Base-by-base conservation (phyloP, 2,113 vertebrate genomes). In the Platichthys flesus region DNA sequence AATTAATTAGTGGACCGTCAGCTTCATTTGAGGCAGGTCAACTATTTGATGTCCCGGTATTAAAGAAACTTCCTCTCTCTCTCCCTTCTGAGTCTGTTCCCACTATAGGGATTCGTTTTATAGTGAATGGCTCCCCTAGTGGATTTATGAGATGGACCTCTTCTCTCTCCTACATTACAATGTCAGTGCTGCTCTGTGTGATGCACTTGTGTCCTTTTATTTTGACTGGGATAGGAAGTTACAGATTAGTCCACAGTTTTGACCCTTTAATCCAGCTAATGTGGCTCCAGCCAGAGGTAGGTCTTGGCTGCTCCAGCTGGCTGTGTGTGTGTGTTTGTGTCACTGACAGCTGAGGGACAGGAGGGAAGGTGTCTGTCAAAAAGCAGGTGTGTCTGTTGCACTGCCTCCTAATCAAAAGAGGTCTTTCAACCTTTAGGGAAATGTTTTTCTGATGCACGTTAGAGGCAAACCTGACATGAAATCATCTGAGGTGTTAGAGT, bases 51-150 rank as follows among this genome's bases (percentile, higher is more conserved):
- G 60, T 51, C 15, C 40, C 37, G 20, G 31, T 31, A 31, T 31
- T 31, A 31, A 7, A 31, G 6, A 35, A 56, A 4, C 16, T 21
- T 52, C 3, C 8, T 24, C 26, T 28, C 8, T 66, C 64, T 54
- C 5, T 47, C n/a, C 21, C 28, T 52, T 18, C 20, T 42, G 65
- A 62, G 57, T 61, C 18, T 47, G 54, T 1, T 2, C 72, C 58
- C 45, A 20, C 26, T 47, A 67, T 9, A 0, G 23, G 15, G n/a
- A 60, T 12, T 4, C 1, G 56, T 88, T 91, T 91, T 9, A 75
- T 68, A 88, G 92, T 84, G 86, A 84, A 81, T 24, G 69, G 89
- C 87, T 79, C 93, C 92, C 79, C 92, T 69, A 20, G 84, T 90
- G 93, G 89, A 71, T 67, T 1, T 28, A 45, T 0, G 2, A 0